Percentiles rank a stretch among this genome's conserved stretches.
Conservation (phyloP, 2,113 vertebrate genomes). For the Siniperca knerii region DNA sequence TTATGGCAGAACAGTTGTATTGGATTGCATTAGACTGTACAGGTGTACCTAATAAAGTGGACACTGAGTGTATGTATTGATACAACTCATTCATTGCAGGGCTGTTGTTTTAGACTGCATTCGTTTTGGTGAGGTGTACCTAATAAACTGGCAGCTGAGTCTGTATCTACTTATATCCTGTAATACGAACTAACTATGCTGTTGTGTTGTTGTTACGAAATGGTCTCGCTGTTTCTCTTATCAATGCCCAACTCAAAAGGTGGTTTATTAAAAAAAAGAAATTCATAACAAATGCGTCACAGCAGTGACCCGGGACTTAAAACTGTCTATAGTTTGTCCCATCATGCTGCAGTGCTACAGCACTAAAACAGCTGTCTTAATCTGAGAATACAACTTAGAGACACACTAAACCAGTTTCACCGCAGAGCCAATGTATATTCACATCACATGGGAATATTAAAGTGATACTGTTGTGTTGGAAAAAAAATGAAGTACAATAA, state of each 20-base stretch:
- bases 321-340: not conserved
- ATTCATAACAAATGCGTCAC: not conserved
- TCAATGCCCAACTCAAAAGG: not conserved
- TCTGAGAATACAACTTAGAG: conserved; percentile 14
- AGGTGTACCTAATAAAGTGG: conserved; percentile 24
- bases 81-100: not conserved
- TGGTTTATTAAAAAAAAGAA: not conserved
- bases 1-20: not conserved
- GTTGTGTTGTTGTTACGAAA: conserved; percentile 1
- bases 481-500: conserved; percentile 39
- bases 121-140: not conserved
- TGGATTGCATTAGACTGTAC: not conserved
- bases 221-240: conserved; percentile 7
- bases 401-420: conserved; percentile 24
- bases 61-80: not conserved
- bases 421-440: conserved; percentile 31
- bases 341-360: not conserved
- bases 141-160: conserved; percentile 3
- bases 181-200: not conserved
- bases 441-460: conserved; percentile 46
- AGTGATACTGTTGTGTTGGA: conserved; percentile 45
- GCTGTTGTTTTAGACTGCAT: not conserved
- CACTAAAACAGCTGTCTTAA: conserved; percentile 20
- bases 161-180: not conserved
- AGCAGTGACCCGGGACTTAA: conserved; percentile 2